Evolutionary conservation across 2,797 vertebrate species (phyloP).

Genomic region (Phrynocephalus guinanensis): DNA sequence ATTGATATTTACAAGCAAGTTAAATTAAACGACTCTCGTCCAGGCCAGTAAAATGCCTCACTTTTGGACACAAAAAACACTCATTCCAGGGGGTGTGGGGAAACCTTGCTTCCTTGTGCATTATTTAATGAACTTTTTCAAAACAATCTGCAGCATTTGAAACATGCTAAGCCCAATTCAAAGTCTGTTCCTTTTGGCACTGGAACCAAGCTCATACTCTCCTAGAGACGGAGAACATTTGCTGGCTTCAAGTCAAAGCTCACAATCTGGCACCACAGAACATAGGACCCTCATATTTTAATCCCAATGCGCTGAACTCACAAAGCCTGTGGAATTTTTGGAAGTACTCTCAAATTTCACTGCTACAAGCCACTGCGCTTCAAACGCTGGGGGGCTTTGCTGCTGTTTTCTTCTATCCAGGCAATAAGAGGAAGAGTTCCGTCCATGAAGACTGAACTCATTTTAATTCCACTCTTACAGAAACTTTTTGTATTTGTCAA

Average conservation of each 20-base stretch:
- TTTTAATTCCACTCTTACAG: conserved; percentile 58
- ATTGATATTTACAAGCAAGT: too few relatives aligned
- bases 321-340: conserved; percentile 35
- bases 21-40: too few relatives aligned
- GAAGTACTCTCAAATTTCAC: conserved; percentile 32
- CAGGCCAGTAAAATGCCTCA: too few relatives aligned
- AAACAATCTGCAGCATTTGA: too few relatives aligned
- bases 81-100: too few relatives aligned
- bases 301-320: not conserved
- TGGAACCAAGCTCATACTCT: not conserved
- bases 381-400: not conserved
- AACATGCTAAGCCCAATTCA: not conserved
- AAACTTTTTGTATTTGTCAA: conserved; percentile 59
- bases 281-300: conserved; percentile 20
- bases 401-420: conserved; percentile 17
- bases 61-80: too few relatives aligned
- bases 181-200: not conserved
- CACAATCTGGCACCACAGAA: conserved; percentile 6
- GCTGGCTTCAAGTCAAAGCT: not conserved
- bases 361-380: conserved; percentile 15
- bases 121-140: too few relatives aligned
- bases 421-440: conserved; percentile 32
- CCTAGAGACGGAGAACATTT: not conserved
- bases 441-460: conserved; percentile 68
- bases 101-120: too few relatives aligned